Base-by-base conservation (phyloP, 2,888 invertebrate genomes). In the Selenia dentaria region DNA sequence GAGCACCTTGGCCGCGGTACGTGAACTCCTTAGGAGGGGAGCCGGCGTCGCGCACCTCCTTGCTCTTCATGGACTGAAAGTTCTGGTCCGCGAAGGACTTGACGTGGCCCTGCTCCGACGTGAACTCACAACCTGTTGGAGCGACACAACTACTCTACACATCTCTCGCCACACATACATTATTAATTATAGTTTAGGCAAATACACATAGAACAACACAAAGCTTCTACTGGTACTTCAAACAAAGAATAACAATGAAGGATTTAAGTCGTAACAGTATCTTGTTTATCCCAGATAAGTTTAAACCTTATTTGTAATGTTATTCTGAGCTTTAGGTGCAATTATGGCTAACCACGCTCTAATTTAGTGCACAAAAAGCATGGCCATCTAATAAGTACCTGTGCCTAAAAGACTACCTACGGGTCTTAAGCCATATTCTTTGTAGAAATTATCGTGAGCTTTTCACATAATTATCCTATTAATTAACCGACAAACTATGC, bases 11-110 rank as follows among this genome's bases (percentile, higher is more conserved):
- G 73, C 79, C 83, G 72, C 81, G 80, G 79, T 84, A 89, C 59
- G 76, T 65, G 80, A 83, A 87, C 73, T 94, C 94, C 79, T 93
- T 92, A 43, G 94, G 94, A 16, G 95, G 95, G 47, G 95, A 95
- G 81, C 94, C 94, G 11, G 95, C 95, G 75, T 95, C 95, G 46
- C 95, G 92, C 52, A 95, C 94, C 85, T 95, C 95, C 87, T 95
- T 95, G 64, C 93, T 93, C 87, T 95, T 95, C 79, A 95, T 91
- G 55, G 94, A 94, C 77, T 95, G 92, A 86, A 95, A 95, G 74
- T 93, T 95, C 83, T 95, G 95, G 83, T 95, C 95, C 38, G 92
- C 92, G 68, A 95, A 90, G 8, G 94, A 94, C 72, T 94, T 93
- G 39, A 94, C 93, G 77, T 95, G 95, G 62, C 89, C 91, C 59